A percentile compares a stretch with the other conserved stretches of the same genome.
These are phyloP conservation scores for Periplaneta americana DNA, from an alignment of 1,140 invertebrate species.

Conservation along the genomic window DNA sequence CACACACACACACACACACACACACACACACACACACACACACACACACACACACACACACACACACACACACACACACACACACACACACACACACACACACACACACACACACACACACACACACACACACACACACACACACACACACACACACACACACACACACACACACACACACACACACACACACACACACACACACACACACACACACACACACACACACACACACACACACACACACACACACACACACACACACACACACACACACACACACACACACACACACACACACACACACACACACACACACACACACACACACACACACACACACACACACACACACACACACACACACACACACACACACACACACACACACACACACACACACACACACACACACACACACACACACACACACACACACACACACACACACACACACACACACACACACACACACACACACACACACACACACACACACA, in stretches of 20 bases:
- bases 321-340: slow-evolving; percentile 22
- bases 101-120: too few species aligned
- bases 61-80: too few species aligned
- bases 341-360: slow-evolving; percentile 22
- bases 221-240: slow-evolving; percentile 27
- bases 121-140: too few species aligned
- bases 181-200: slow-evolving; percentile 31
- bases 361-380: slow-evolving; percentile 22
- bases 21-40: too few species aligned
- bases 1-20: too few species aligned
- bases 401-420: slow-evolving; percentile 21
- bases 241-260: slow-evolving; percentile 22
- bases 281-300: slow-evolving; percentile 22
- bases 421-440: slow-evolving; percentile 21
- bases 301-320: slow-evolving; percentile 22
- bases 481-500: slow-evolving; percentile 19
- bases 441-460: slow-evolving; percentile 19
- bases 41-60: too few species aligned
- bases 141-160: slow-evolving; percentile 27
- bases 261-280: slow-evolving; percentile 22
- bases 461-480: slow-evolving; percentile 19
- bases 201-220: slow-evolving; percentile 32
- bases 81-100: too few species aligned
- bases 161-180: slow-evolving; percentile 29
- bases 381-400: slow-evolving; percentile 22